Conservation (phyloP, 2,113 vertebrate genomes). For the Chloropsis cyanopogon region DNA sequence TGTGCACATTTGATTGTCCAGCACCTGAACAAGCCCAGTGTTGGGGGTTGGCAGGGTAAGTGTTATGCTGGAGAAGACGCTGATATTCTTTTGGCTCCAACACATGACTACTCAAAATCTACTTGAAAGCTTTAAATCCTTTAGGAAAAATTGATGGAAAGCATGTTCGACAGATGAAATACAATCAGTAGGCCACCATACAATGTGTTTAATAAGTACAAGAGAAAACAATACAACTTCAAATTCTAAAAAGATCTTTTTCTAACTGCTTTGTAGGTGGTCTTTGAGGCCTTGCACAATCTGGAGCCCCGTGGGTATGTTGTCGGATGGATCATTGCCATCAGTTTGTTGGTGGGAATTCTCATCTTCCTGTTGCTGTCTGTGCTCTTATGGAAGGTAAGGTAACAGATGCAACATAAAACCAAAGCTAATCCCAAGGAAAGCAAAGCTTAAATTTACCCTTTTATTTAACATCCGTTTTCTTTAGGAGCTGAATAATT, state of each 20-base stretch:
- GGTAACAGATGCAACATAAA: conserved; percentile 9
- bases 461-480: background rate
- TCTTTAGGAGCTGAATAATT: background rate
- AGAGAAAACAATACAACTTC: conserved; percentile 9
- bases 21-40: background rate
- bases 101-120: background rate
- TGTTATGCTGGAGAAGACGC: background rate
- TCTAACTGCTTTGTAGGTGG: conserved; percentile 77
- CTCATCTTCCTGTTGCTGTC: conserved; percentile 96
- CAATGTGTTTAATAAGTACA: conserved; percentile 9
- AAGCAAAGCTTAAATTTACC: background rate
- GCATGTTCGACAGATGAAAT: conserved; percentile 37
- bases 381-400: conserved; percentile 98
- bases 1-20: background rate
- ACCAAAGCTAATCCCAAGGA: background rate
- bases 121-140: conserved; percentile 16
- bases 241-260: background rate
- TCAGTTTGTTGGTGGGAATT: conserved; percentile 96
- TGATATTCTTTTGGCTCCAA: background rate
- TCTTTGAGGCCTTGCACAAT: conserved; percentile 96
- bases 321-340: conserved; percentile 99
- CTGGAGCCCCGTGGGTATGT: conserved; percentile 96
- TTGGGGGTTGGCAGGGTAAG: background rate
- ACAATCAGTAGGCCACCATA: background rate
- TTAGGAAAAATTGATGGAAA: background rate